Percentiles rank a stretch among this genome's conserved stretches.
These are phyloP conservation scores for Sebastes hopkinsi DNA, from an alignment of 2,797 vertebrate genomes.

Conservation along the genomic window DNA sequence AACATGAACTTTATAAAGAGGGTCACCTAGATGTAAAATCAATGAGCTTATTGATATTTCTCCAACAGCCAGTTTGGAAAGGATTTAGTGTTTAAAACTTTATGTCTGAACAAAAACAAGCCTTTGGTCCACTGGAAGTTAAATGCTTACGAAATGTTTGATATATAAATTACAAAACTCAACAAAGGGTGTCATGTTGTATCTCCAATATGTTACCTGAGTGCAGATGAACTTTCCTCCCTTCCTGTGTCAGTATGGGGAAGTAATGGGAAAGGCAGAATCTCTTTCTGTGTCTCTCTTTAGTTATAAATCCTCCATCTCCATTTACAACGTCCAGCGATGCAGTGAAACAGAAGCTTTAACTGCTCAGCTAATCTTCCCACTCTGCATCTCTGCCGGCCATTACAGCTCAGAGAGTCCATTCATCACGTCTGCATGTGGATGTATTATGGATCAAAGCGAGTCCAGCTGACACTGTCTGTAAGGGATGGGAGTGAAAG, in stretches of 20 bases:
- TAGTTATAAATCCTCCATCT: conserved; percentile 41
- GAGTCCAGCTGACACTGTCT: conserved; percentile 14
- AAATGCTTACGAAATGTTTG: neutral
- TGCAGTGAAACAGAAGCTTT: conserved; percentile 42
- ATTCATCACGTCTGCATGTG: conserved; percentile 37
- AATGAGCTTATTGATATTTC: neutral
- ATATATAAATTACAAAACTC: neutral
- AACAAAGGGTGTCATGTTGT: neutral
- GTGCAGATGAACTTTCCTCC: neutral
- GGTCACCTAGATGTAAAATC: neutral
- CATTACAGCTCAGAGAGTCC: conserved; percentile 23
- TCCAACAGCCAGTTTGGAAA: neutral
- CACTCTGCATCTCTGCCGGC: conserved; percentile 34
- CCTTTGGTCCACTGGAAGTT: neutral
- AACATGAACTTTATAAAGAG: neutral
- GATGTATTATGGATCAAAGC: conserved; percentile 24
- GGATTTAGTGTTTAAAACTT: neutral
- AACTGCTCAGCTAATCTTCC: conserved; percentile 41
- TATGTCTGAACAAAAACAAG: neutral
- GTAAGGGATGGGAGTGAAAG: neutral
- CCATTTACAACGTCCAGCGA: conserved; percentile 33
- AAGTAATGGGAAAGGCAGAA: neutral
- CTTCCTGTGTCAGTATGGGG: neutral
- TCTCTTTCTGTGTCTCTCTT: neutral
- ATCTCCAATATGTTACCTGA: too few species aligned